Evolutionary conservation across 2,113 vertebrate genomes (phyloP), one percentile per base, ranked within the genome.

Genomic region (Gadus macrocephalus): DNA sequence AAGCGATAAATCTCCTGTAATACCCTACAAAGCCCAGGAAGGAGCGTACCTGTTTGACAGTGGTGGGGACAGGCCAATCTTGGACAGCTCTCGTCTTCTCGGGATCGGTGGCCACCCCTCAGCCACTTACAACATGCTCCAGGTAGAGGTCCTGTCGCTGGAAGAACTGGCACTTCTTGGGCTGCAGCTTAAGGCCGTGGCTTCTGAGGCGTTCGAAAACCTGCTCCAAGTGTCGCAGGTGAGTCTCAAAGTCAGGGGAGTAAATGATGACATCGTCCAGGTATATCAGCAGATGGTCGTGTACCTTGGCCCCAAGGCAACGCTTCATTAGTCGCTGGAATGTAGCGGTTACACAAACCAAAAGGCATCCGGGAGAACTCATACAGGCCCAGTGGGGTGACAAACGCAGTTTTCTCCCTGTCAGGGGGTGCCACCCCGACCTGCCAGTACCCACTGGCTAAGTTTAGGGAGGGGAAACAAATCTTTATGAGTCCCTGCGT

Each of bases 161-260:
- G 16, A 78, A 76, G 2, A 74, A 38, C 7, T 19, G 19, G n/a
- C 68, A 71, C 7, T 77, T 81, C 8, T n/a, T n/a, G 2, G 59
- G 68, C 15, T 76, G 58, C 9, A 76, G n/a, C 7, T 76, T 76
- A 17, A 76, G 12, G 5, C 73, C 67, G 49, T 75, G 70, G 4
- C 62, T 1, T 1, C 28, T 16, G 1, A 72, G 27, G 0, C 4
- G 4, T 1, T 27, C 3, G 5, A 71, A 68, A 5, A 72, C 66
- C 17, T 64, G 62, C 1, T 69, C 62, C 15, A 75, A 28, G 14
- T 75, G 66, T 2, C 1, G 2, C 19, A 78, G 1, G 25, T 79
- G 72, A 7, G 19, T 69, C 1, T 61, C 0, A 20, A 20, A 20
- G 20, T 20, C 20, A 20, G 20, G 20, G 20, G 20, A 20, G 20